Percentiles rank a stretch among this genome's conserved stretches.
Evolutionary conservation across 2,797 vertebrate genomes (phyloP).

Genomic region (Characodon lateralis): DNA sequence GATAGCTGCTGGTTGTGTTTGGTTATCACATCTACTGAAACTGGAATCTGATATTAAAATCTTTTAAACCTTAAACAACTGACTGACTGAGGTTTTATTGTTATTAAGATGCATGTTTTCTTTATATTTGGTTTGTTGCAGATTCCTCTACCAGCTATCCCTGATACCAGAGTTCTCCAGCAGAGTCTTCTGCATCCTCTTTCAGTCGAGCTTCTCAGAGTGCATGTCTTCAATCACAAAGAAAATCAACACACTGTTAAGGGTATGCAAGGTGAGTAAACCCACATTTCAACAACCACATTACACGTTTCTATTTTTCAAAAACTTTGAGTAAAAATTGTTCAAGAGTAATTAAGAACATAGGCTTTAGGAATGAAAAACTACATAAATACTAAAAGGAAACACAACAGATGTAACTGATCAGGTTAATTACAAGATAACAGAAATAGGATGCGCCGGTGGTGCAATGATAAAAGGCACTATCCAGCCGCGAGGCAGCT

Average conservation of each 20-base stretch:
- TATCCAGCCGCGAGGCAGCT: too few relatives aligned
- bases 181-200: conserved; percentile 94
- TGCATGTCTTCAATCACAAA: conserved; percentile 88
- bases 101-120: not conserved
- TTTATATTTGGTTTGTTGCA: conserved; percentile 52
- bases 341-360: not conserved
- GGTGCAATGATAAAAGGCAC: too few relatives aligned
- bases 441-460: too few relatives aligned
- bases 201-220: conserved; percentile 93
- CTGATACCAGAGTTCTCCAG: conserved; percentile 95
- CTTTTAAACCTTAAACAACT: not conserved
- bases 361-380: not conserved
- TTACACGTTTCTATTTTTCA: not conserved
- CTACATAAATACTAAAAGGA: not conserved
- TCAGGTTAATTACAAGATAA: too few relatives aligned
- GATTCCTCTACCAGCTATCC: conserved; percentile 94
- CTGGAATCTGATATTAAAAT: not conserved
- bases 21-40: not conserved
- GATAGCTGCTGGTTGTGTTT: not conserved
- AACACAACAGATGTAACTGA: too few relatives aligned
- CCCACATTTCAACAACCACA: too few relatives aligned
- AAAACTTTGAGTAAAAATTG: not conserved
- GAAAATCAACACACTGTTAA: conserved; percentile 91
- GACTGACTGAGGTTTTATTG: not conserved
- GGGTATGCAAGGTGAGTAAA: conserved; percentile 86